Evolutionary conservation across 2,888 invertebrate species (phyloP).

Genomic region (Drosophila monieri): DNA sequence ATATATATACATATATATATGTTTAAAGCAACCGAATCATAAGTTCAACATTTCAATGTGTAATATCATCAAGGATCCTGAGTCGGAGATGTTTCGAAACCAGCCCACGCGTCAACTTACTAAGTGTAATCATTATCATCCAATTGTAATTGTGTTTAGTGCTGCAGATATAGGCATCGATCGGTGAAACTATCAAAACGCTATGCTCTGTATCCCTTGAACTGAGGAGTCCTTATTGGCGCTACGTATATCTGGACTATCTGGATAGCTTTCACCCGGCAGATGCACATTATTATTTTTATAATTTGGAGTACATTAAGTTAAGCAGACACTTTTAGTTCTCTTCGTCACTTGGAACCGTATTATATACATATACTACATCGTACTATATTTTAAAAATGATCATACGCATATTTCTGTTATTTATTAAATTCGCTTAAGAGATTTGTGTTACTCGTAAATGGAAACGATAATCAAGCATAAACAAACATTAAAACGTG

Average conservation of each 20-base stretch:
- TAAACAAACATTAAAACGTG: slow-evolving; percentile 53
- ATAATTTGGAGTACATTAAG: slow-evolving; percentile 35
- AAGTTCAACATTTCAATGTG: slow-evolving; percentile 47
- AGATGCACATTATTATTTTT: slow-evolving; percentile 31
- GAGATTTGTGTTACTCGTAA: slow-evolving; percentile 73
- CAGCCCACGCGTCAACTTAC: slow-evolving; percentile 68
- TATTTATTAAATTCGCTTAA: slow-evolving; percentile 77
- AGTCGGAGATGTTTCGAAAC: slow-evolving; percentile 51
- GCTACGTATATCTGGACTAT: slow-evolving; percentile 17
- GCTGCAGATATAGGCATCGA: slow-evolving; percentile 28
- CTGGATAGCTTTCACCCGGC: slow-evolving; percentile 19
- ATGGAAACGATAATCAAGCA: slow-evolving; percentile 45
- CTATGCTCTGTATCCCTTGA: slow-evolving; percentile 9
- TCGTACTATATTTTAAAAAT: slow-evolving; percentile 58
- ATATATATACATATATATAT: slow-evolving; percentile 2
- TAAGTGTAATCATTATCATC: slow-evolving; percentile 56
- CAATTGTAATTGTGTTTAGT: slow-evolving; percentile 43
- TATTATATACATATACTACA: slow-evolving; percentile 67
- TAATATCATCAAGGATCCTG: slow-evolving; percentile 31
- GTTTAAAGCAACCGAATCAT: slow-evolving; percentile 28
- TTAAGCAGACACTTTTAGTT: slow-evolving; percentile 40
- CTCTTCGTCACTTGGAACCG: slow-evolving; percentile 53
- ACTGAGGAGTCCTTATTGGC: slow-evolving; percentile 31
- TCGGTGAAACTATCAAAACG: slow-evolving; percentile 23
- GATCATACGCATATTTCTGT: slow-evolving; percentile 74